Percentiles rank a stretch among this genome's conserved stretches.
Conservation (phyloP, 2,888 invertebrate species). For the Tetragonisca angustula region DNA sequence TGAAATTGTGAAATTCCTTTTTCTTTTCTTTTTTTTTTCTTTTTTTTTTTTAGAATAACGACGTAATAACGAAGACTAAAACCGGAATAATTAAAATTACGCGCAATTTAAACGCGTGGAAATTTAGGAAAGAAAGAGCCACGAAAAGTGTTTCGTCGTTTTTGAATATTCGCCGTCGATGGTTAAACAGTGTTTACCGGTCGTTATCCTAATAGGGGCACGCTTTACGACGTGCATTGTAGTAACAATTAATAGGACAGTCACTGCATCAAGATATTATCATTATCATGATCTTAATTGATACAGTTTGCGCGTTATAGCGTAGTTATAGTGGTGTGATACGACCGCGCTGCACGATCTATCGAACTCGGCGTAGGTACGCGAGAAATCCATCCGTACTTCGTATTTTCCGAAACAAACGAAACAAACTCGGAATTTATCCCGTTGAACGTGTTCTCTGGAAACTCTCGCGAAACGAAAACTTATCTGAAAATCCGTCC, state of each 20-base stretch:
- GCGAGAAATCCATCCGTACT: not conserved
- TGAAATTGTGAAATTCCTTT: no score
- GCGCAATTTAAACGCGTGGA: not conserved
- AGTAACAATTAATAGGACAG: slow-evolving; percentile 38
- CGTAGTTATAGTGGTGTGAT: not conserved
- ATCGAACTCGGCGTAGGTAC: not conserved
- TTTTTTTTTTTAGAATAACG: no score
- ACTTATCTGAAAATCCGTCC: no score
- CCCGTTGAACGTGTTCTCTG: not conserved
- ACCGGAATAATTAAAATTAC: no score
- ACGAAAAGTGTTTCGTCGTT: not conserved
- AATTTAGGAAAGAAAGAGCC: not conserved
- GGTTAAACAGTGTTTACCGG: not conserved
- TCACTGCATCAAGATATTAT: slow-evolving; percentile 31
- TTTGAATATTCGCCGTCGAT: not conserved
- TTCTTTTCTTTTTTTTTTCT: no score
- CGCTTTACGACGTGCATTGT: slow-evolving; percentile 6
- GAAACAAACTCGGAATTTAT: not conserved
- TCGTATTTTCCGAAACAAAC: not conserved
- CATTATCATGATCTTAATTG: slow-evolving; percentile 43
- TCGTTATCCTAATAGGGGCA: slow-evolving; percentile 18
- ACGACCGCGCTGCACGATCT: not conserved
- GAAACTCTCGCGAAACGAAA: no score
- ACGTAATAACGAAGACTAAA: no score
- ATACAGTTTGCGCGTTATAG: slow-evolving; percentile 16